Conservation (phyloP, 2,888 invertebrate species). For the Drosophila lacicola region DNA sequence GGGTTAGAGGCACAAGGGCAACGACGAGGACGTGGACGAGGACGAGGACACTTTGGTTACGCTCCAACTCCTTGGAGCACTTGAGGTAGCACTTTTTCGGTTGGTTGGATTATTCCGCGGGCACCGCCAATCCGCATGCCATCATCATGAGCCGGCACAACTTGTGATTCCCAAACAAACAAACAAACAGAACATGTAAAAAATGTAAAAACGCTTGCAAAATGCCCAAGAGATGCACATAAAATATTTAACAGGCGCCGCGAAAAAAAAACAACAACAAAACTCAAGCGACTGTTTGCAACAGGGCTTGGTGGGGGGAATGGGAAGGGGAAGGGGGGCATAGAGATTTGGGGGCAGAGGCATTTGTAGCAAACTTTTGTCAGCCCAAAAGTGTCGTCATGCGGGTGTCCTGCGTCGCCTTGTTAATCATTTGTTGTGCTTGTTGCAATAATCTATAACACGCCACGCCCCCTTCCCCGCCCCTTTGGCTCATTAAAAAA, state of each 20-base stretch:
- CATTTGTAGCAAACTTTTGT: constrained; percentile 29
- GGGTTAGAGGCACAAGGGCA: not conserved
- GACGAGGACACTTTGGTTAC: constrained; percentile 73
- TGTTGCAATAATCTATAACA: constrained; percentile 65
- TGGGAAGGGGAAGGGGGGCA: not conserved
- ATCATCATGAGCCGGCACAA: constrained; percentile 65
- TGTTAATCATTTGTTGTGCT: constrained; percentile 72
- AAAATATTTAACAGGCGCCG: constrained; percentile 84
- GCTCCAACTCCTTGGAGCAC: constrained; percentile 69
- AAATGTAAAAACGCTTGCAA: constrained; percentile 75
- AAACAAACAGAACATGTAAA: constrained; percentile 34
- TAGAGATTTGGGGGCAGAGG: constrained; percentile 5
- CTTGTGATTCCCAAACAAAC: constrained; percentile 45
- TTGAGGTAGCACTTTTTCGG: constrained; percentile 60
- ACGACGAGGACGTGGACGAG: too few species aligned
- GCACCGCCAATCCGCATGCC: constrained; percentile 58
- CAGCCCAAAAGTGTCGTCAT: constrained; percentile 42
- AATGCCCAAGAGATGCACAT: constrained; percentile 83
- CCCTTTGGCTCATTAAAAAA: constrained; percentile 60
- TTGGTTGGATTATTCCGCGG: constrained; percentile 75
- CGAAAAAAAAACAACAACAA: not conserved
- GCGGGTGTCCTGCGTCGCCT: constrained; percentile 50
- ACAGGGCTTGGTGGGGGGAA: not conserved
- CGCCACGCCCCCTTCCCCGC: not conserved
- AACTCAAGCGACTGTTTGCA: constrained; percentile 7